Evolutionary conservation across 2,797 vertebrate genomes (phyloP).

Genomic region (Chaunax sp.): DNA sequence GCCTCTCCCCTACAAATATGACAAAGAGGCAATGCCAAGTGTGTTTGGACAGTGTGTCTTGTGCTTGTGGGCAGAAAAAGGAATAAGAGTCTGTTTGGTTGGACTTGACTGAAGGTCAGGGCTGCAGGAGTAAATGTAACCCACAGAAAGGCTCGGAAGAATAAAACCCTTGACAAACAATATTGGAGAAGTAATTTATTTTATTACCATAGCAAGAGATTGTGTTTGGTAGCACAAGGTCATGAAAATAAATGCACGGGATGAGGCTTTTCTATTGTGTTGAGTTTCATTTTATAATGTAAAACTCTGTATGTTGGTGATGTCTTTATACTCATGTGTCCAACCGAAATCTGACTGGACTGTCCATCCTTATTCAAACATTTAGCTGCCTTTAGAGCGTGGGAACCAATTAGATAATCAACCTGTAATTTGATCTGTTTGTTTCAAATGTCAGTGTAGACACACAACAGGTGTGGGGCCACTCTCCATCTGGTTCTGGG

Average conservation of each 20-base stretch:
- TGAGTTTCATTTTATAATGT: not conserved
- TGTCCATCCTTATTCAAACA: not conserved
- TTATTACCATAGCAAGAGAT: slow-evolving; percentile 6
- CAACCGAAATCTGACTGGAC: not conserved
- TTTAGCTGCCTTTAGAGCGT: no score
- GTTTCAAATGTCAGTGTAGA: no score
- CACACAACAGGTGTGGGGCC: not conserved
- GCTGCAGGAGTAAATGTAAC: not conserved
- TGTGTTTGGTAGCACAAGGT: not conserved
- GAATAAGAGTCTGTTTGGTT: slow-evolving; percentile 21
- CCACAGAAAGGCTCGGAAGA: not conserved
- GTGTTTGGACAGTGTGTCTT: slow-evolving; percentile 49
- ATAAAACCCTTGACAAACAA: no score
- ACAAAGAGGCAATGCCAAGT: slow-evolving; percentile 50
- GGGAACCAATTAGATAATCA: not conserved
- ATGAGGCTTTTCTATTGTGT: not conserved
- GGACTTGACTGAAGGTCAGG: slow-evolving; percentile 30
- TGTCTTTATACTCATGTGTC: not conserved
- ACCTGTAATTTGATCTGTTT: not conserved
- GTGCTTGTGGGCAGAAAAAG: slow-evolving; percentile 35
- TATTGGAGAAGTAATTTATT: not conserved
- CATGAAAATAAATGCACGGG: not conserved
- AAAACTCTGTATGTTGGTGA: not conserved
- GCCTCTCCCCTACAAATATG: slow-evolving; percentile 42
- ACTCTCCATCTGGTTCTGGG: not conserved